phyloP scores from a whole-genome alignment of 2,113 vertebrate species.

The Felis catus region DNA sequence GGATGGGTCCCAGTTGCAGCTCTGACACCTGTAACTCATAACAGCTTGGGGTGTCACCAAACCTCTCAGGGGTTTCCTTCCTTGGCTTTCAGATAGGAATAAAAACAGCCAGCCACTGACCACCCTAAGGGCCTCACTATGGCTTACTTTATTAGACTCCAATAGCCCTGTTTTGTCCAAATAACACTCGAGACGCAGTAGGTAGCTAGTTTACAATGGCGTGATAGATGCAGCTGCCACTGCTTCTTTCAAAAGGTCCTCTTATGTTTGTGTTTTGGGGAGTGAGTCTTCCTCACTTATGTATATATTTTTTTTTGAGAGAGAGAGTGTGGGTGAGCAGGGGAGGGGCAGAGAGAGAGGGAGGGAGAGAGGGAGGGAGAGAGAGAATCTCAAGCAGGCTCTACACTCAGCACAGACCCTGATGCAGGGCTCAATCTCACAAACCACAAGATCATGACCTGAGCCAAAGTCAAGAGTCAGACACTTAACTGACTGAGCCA shows the following conservation, averaged over 20 bases:
- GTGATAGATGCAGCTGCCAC: not conserved
- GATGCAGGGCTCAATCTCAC: too few species aligned
- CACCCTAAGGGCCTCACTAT: not conserved
- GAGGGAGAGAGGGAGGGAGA: too few species aligned
- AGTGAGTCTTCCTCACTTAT: not conserved
- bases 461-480: too few species aligned
- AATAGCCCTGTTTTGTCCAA: not conserved
- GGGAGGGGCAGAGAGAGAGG: too few species aligned
- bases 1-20: not conserved
- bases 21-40: not conserved
- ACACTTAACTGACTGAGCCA: too few species aligned
- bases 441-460: too few species aligned
- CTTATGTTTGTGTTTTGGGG: not conserved
- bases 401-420: too few species aligned
- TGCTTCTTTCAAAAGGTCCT: not conserved
- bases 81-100: not conserved
- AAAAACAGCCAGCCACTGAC: not conserved
- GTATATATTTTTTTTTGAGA: too few species aligned
- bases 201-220: not conserved
- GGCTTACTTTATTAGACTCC: not conserved
- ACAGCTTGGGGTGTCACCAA: not conserved
- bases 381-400: too few species aligned
- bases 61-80: not conserved
- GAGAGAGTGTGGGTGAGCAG: too few species aligned
- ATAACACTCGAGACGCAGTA: not conserved